A percentile compares a stretch with the other conserved stretches of the same genome.
Conservation (phyloP, 2,797 vertebrate genomes). For the Synanceia verrucosa region DNA sequence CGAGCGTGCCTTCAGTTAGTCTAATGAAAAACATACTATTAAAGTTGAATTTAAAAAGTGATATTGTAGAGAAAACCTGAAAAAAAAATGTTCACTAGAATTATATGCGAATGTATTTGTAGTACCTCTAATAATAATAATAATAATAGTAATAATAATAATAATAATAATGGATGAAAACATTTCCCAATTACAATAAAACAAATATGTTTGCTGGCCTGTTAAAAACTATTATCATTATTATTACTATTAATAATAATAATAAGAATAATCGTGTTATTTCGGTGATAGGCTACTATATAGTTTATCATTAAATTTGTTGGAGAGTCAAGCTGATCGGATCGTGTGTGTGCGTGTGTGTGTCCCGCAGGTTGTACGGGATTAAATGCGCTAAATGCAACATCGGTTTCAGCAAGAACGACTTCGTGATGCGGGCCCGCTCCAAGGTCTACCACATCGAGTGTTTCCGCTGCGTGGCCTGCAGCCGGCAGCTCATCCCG, state of each 20-base stretch:
- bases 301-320: background rate
- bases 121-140: too few relatives aligned
- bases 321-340: slow-evolving; percentile 16
- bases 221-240: background rate
- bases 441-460: slow-evolving; percentile 98
- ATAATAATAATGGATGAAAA: background rate
- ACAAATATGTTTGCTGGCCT: background rate
- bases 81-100: background rate
- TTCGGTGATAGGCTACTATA: background rate
- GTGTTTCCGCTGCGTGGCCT: slow-evolving; percentile 98
- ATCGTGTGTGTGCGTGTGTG: background rate
- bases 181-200: too few relatives aligned
- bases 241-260: background rate
- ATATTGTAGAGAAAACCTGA: background rate
- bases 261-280: background rate
- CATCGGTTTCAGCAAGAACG: slow-evolving; percentile 98
- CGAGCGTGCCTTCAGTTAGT: background rate
- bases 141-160: too few relatives aligned
- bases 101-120: background rate
- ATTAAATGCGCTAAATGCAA: slow-evolving; percentile 98
- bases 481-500: slow-evolving; percentile 96
- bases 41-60: background rate
- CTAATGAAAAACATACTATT: background rate
- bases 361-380: slow-evolving; percentile 89
- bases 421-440: slow-evolving; percentile 97